Base-by-base conservation (phyloP, 2,797 vertebrate species). In the Enteromius unitaeniatus region DNA sequence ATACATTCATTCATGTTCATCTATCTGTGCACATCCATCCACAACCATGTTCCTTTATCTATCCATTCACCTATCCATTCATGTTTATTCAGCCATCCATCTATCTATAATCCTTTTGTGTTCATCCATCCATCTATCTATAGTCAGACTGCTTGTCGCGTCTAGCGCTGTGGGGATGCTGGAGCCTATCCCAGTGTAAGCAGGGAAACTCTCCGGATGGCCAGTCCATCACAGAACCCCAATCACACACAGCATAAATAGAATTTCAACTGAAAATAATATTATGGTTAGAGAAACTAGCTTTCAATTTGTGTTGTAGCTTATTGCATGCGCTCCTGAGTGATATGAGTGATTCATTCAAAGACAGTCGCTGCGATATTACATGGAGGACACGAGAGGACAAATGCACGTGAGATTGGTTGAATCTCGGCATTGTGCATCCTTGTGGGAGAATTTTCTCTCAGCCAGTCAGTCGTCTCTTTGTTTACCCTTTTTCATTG, bases 401-500 rank as follows among this genome's bases (percentile, higher is more conserved):
- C 21, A 65, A 55, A 69, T 26, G 42, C 26, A 51, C 28, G 78
- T 37, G 23, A 11, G 28, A 28, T 17, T 21, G 51, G 13, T 23
- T 60, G 55, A 60, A 72, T 72, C 49, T 69, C 34, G 1, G n/a
- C n/a, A 40, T 28, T 55, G 4, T 23, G 15, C 15, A 45, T 80
- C 14, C 19, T 34, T 65, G 26, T 47, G 45, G 26, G 34, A 69
- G 34, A 80, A 80, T 26, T 14, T 80, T 19, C 14, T 37, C 64
- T 40, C 47, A 34, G 47, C 21, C 28, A 10, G 3, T 68, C 47
- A 55, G 34, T 49, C 6, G 9, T 80, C 67, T 58, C 17, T 49
- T 19, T 55, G 42, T 82, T 82, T 51, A 74, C 67, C 34, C 78
- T 80, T 80, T 70, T 58, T 80, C 34, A 70, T n/a, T 70, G 51